phyloP scores from a whole-genome alignment of 2,113 vertebrate genomes.

The Nymphicus hollandicus region DNA sequence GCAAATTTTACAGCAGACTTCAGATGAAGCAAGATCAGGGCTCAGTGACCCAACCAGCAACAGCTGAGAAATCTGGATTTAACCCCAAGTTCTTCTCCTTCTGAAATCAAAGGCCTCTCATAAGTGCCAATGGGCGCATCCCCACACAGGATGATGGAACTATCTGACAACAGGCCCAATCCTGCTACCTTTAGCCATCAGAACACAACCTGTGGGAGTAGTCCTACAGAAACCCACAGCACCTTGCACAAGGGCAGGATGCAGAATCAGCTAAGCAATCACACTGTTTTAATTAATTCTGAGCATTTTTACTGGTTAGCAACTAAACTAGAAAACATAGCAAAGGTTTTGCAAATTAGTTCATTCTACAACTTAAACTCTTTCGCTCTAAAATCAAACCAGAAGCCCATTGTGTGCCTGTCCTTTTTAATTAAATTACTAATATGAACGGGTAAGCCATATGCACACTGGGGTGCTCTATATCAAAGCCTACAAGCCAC shows the following conservation, averaged over 20 bases:
- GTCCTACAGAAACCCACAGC: background rate
- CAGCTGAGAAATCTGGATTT: background rate
- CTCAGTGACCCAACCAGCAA: background rate
- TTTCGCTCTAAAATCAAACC: background rate
- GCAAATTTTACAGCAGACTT: background rate
- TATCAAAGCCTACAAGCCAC: background rate
- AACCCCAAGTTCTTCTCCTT: background rate
- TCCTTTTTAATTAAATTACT: background rate
- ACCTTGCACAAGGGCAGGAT: background rate
- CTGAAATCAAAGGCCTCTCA: background rate
- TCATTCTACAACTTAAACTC: background rate
- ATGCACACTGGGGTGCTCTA: background rate
- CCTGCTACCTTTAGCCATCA: background rate
- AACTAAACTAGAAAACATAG: background rate
- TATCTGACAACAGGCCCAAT: background rate
- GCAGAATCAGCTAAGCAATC: background rate
- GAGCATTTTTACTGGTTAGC: background rate
- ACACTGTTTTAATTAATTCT: background rate
- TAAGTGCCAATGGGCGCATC: rapidly evolving
- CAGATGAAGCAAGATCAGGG: background rate
- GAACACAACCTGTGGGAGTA: background rate
- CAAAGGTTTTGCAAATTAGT: background rate
- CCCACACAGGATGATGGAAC: rapidly evolving
- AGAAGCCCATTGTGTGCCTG: background rate
- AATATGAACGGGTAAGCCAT: background rate